Evolutionary conservation across 2,888 invertebrate genomes (phyloP).

Genomic region (Sisyra nigra): DNA sequence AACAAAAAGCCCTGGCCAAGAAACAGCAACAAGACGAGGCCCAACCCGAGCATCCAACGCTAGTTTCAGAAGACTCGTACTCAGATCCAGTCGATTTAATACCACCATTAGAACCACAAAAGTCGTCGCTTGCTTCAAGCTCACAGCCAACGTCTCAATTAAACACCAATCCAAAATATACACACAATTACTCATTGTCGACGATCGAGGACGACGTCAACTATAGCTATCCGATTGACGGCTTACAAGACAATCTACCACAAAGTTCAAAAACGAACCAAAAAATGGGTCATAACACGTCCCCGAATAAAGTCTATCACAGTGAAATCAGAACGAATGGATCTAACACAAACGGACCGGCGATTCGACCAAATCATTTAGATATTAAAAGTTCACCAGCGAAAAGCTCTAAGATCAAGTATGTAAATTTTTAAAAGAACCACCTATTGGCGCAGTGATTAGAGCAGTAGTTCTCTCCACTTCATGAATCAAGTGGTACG

Average conservation of each 20-base stretch:
- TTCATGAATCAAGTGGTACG: too few species aligned
- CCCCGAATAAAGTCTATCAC: background rate
- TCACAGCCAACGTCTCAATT: slow-evolving; percentile 18
- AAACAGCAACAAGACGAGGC: slow-evolving; percentile 26
- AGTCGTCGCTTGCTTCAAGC: slow-evolving; percentile 17
- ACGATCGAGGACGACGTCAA: slow-evolving; percentile 23
- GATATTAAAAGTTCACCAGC: background rate
- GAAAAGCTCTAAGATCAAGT: background rate
- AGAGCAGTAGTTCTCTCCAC: too few species aligned
- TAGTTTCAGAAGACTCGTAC: slow-evolving; percentile 29
- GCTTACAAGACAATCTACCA: slow-evolving; percentile 1
- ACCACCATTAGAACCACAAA: slow-evolving; percentile 20
- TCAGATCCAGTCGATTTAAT: slow-evolving; percentile 37
- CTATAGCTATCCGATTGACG: slow-evolving; percentile 27
- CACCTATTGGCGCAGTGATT: too few species aligned
- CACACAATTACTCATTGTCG: slow-evolving; percentile 24
- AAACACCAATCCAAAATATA: slow-evolving; percentile 4
- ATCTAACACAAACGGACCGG: background rate
- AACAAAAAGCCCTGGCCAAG: slow-evolving; percentile 38
- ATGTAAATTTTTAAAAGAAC: too few species aligned
- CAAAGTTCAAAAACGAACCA: background rate
- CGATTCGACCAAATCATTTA: slow-evolving; percentile 2
- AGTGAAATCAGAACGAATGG: background rate
- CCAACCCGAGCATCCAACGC: slow-evolving; percentile 19
- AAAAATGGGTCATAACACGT: background rate